Evolutionary conservation across 2,888 invertebrate genomes (phyloP).

Genomic region (Coecobrya sp.): DNA sequence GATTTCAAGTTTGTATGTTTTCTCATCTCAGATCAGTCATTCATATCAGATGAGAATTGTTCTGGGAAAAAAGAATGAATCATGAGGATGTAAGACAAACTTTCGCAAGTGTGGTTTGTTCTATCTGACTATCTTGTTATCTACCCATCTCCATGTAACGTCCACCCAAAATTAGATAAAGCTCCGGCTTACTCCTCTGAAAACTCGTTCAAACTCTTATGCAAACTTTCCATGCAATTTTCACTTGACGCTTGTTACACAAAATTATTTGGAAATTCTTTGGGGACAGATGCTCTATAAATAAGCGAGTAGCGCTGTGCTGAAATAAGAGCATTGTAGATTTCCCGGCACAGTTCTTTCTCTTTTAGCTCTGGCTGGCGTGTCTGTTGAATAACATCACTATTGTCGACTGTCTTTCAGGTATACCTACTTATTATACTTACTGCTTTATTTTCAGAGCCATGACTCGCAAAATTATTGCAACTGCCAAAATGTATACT

Average conservation of each 20-base stretch:
- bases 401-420: constrained; percentile 13
- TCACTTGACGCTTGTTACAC: constrained; percentile 31
- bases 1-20: too few species aligned
- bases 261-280: constrained; percentile 27
- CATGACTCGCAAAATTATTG: background rate
- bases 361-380: background rate
- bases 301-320: background rate
- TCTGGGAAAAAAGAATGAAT: too few species aligned
- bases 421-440: constrained; percentile 2
- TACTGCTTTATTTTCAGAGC: background rate
- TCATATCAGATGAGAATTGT: too few species aligned
- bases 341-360: background rate
- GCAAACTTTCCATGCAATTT: constrained; percentile 14
- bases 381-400: constrained; percentile 22
- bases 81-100: too few species aligned
- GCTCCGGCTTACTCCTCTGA: background rate
- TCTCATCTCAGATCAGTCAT: too few species aligned
- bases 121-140: too few species aligned
- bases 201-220: background rate
- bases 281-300: constrained; percentile 34
- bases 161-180: background rate
- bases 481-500: background rate
- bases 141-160: too few species aligned
- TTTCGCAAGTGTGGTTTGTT: too few species aligned
- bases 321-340: background rate